A percentile compares a stretch with the other conserved stretches of the same genome.
These are phyloP conservation scores for Gasteruption jaculator DNA, from an alignment of 2,888 invertebrate genomes.

Conservation along the genomic window DNA sequence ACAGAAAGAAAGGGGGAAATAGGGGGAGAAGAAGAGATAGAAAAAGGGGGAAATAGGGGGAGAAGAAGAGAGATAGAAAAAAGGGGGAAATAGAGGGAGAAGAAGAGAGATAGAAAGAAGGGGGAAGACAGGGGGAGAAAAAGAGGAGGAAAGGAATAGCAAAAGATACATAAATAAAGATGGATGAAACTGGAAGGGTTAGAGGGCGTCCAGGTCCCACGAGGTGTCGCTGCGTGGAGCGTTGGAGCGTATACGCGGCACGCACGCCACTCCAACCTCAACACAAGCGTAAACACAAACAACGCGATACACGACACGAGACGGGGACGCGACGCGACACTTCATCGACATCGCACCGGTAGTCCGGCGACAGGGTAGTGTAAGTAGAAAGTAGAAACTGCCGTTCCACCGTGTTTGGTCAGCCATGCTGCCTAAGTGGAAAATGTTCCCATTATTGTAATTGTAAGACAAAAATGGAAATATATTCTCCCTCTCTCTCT, in stretches of 20 bases:
- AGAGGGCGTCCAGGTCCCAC: background rate
- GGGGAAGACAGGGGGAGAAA: slow-evolving; percentile 19
- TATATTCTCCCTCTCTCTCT: no score
- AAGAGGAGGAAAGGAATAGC: slow-evolving; percentile 16
- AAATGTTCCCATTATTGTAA: no score
- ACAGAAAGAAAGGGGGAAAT: slow-evolving; percentile 2
- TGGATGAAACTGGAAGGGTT: slow-evolving; percentile 18
- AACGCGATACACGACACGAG: no score
- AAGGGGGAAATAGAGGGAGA: slow-evolving; percentile 23
- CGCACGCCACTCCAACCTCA: no score
- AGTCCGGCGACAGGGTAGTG: no score
- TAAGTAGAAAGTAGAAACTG: no score
- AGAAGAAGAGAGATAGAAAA: slow-evolving; percentile 20
- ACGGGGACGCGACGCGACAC: no score
- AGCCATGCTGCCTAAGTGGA: no score
- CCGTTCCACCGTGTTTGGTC: no score
- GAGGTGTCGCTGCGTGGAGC: background rate
- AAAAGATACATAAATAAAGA: slow-evolving; percentile 22
- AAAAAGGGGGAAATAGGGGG: slow-evolving; percentile 12
- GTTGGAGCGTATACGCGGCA: background rate
- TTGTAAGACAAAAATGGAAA: no score
- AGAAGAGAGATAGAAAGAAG: slow-evolving; percentile 9
- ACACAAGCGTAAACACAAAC: no score
- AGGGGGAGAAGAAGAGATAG: slow-evolving; percentile 3
- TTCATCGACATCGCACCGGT: no score